Conservation (phyloP, 2,797 vertebrate genomes). For the Dendrocincla fuliginosa region DNA sequence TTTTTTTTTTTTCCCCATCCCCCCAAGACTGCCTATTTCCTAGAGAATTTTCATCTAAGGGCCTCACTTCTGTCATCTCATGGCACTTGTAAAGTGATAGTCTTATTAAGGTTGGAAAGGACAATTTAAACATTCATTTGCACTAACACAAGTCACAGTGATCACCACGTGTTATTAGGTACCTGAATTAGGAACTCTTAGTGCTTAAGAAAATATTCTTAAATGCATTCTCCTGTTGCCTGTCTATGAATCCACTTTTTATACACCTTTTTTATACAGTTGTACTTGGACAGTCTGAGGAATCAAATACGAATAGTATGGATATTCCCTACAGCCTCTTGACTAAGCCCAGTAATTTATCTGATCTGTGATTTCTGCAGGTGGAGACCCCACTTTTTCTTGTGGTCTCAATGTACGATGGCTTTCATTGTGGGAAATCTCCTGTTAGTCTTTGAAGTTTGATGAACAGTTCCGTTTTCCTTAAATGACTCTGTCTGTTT, state of each 20-base stretch:
- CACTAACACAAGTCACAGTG: not conserved
- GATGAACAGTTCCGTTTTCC: not conserved
- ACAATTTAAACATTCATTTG: not conserved
- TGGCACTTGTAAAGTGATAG: not conserved
- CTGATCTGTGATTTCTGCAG: not conserved
- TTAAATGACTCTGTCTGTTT: constrained; percentile 8
- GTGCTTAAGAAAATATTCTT: not conserved
- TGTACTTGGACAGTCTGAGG: not conserved
- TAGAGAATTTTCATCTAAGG: not conserved
- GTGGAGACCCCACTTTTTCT: not conserved
- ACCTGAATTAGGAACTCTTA: not conserved
- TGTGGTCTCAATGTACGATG: not conserved
- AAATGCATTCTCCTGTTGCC: not conserved
- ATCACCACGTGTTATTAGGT: not conserved
- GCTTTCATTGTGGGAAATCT: not conserved
- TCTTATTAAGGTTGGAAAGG: not conserved
- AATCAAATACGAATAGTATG: not conserved
- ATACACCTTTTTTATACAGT: not conserved
- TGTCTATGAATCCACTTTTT: not conserved
- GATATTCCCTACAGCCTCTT: not conserved
- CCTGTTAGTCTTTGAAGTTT: not conserved
- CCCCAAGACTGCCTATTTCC: not conserved
- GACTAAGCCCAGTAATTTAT: not conserved
- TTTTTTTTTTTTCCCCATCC: no score
- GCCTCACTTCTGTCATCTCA: not conserved